Evolutionary conservation across 2,797 vertebrate genomes (phyloP).

Genomic region (Cyclura pinguis): DNA sequence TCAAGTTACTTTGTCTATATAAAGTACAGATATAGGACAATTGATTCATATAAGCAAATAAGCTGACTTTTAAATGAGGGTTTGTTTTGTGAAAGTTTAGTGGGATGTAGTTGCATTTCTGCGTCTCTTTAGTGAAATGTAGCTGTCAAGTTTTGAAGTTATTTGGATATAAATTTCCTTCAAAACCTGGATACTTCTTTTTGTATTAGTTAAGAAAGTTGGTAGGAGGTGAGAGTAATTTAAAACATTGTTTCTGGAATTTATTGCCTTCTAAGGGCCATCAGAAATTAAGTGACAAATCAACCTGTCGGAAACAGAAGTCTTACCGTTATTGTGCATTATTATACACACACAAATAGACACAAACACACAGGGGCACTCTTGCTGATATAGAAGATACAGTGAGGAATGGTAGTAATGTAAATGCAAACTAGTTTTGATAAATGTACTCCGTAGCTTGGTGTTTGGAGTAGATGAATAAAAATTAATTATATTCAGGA

Average conservation of each 20-base stretch:
- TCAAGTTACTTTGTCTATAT: constrained; percentile 43
- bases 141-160: rapidly evolving
- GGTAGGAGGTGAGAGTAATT: neutral
- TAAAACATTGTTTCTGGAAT: constrained; percentile 9
- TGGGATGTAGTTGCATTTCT: neutral
- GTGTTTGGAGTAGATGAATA: neutral
- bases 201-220: constrained; percentile 6
- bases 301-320: neutral
- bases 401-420: neutral
- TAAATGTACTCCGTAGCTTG: neutral
- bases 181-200: constrained; percentile 3
- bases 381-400: neutral
- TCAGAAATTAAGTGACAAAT: neutral
- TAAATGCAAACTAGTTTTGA: neutral
- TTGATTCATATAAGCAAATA: constrained; percentile 48
- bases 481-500: neutral
- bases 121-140: neutral
- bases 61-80: neutral
- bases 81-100: constrained; percentile 25
- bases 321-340: rapidly evolving
- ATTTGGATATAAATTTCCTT: neutral
- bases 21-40: constrained; percentile 2
- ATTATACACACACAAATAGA: neutral
- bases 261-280: neutral
- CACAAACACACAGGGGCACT: neutral